Evolutionary conservation across 2,888 invertebrate species (phyloP), one percentile per base, ranked within the genome.

Genomic region (Pegoplata infirma): DNA sequence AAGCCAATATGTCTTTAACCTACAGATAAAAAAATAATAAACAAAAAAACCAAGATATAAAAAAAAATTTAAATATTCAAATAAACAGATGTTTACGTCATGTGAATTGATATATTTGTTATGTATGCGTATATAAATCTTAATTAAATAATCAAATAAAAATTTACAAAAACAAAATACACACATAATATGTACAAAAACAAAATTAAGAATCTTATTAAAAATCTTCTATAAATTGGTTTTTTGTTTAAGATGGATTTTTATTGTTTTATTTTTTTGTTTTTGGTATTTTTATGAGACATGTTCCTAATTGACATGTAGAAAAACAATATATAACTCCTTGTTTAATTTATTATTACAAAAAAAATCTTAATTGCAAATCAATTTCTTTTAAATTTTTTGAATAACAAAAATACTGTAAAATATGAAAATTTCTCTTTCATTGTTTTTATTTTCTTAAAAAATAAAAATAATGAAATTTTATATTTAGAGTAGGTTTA

Each of bases 61-160:
- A 8, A 25, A 44, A 8, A 28, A 12, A 25, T 51, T n/a, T 25
- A 64, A 47, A 23, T 32, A 67, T 46, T 14, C 32, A 59, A 66
- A 74, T 56, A 56, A 71, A 79, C 74, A 79, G 23, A 66, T 71
- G 69, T 71, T 69, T 59, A 66, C 73, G 73, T 77, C 68, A 77
- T 67, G 51, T 72, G 51, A 10, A n/a, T 12, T 7, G 67, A 51
- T 44, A 7, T 49, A 6, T 53, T n/a, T 4, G n/a, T n/a, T n/a
- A 40, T n/a, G n/a, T 14, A 16, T 36, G 36, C n/a, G 32, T 7
- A 68, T 36, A 72, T 61, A 72, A 55, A 63, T 76, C 40, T 67
- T 36, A 28, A 49, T 63, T 61, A 71, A 51, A 67, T 72, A n/a
- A 56, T 49, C 47, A 40, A 47, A 56, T 44, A 46, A 55, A n/a